Percentiles rank a stretch among this genome's conserved stretches.
Conservation (phyloP, 2,113 vertebrate species). For the Trichomycterus rosablanca region DNA sequence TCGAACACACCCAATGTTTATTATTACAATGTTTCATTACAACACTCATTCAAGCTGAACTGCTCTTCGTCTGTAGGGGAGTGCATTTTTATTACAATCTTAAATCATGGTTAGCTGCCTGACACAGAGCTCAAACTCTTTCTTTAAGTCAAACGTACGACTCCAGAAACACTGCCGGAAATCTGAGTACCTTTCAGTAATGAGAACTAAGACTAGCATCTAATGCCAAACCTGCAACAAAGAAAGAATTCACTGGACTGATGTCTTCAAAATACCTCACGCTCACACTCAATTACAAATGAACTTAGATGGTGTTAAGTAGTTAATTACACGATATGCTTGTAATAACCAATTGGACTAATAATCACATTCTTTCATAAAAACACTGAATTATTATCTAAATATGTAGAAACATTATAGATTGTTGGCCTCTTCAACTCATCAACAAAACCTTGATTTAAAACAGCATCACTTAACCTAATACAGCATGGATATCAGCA, state of each 20-base stretch:
- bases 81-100: constrained; percentile 48
- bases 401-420: too few relatives aligned
- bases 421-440: too few relatives aligned
- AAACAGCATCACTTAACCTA: too few relatives aligned
- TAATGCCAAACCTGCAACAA: constrained; percentile 35
- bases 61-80: constrained; percentile 49
- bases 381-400: too few relatives aligned
- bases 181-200: constrained; percentile 22
- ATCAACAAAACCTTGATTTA: too few relatives aligned
- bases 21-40: constrained; percentile 34
- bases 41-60: constrained; percentile 49
- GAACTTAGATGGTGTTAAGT: too few relatives aligned
- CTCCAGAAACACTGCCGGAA: constrained; percentile 37
- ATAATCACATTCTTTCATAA: too few relatives aligned
- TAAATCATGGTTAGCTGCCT: constrained; percentile 52
- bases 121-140: constrained; percentile 38
- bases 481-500: too few relatives aligned
- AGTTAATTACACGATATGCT: too few relatives aligned
- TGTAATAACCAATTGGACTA: too few relatives aligned
- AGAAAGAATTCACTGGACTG: constrained; percentile 34
- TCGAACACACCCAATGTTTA: constrained; percentile 38
- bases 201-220: constrained; percentile 12
- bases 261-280: constrained; percentile 15
- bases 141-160: constrained; percentile 42
- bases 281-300: too few relatives aligned